Base-by-base conservation (phyloP, 2,113 vertebrate species). In the Oceanites oceanicus region DNA sequence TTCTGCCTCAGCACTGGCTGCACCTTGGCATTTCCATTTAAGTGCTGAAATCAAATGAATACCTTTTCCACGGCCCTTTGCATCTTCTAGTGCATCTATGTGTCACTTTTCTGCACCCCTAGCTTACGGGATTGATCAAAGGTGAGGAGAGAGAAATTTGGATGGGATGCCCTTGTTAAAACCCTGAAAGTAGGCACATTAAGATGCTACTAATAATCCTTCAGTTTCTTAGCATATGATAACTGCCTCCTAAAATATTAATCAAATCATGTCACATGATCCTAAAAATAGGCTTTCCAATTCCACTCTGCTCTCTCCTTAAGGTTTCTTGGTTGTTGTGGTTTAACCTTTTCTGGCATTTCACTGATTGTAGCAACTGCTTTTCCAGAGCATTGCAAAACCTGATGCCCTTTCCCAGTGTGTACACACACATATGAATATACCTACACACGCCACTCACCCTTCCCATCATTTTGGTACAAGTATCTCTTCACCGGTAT, bases 321-420 rank as follows among this genome's bases (percentile, higher is more conserved):
- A 88, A 93, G 73, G 86, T 95, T 97, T 75, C 81, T 96, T 58
- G 77, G 94, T 80, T 95, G 96, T 93, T 95, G 92, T 74, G 77
- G 53, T 90, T 96, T 98, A 97, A 98, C 97, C 97, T 98, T 98
- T 98, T 95, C 96, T 97, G 97, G 94, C 96, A 98, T 98, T 98
- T 97, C 91, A 97, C 86, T 96, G 91, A 97, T 95, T 94, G 87
- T 93, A 98, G 94, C 94, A 94, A 95, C 96, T 91, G 71, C 65
- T 84, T 97, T 97, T 90, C 94, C 89, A 94, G 87, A 93, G 90
- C 88, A 95, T 2, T 92, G 94, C 75, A 93, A 84, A 96, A 95
- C 86, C 95, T 70, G 10, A 23, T 97, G 97, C 96, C 96, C 96
- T 97, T 97, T 97, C 80, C 73, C 74, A 34, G 34, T 76, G 61